A percentile compares a stretch with the other conserved stretches of the same genome.
phyloP scores from a whole-genome alignment of 2,888 invertebrate species.

The Drosophila gaucha region DNA sequence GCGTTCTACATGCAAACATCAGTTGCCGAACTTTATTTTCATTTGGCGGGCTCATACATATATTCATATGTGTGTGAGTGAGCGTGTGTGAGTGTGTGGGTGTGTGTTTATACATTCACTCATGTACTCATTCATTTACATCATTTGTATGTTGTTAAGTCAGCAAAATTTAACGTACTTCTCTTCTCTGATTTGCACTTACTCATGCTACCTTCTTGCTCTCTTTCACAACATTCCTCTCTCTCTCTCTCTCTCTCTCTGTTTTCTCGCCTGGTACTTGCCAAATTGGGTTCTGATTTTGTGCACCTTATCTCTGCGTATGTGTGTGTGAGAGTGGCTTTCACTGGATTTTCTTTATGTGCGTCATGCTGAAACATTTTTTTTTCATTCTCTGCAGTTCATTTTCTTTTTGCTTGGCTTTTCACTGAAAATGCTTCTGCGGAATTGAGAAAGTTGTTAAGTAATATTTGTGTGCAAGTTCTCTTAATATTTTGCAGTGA shows the following conservation, averaged over 20 bases:
- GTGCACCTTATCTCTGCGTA: conserved; percentile 35
- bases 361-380: conserved; percentile 26
- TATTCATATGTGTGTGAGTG: conserved; percentile 61
- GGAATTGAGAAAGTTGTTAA: conserved; percentile 39
- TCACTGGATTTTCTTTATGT: conserved; percentile 47
- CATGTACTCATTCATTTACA: conserved; percentile 76
- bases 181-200: conserved; percentile 69
- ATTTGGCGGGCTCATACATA: conserved; percentile 61
- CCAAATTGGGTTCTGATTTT: conserved; percentile 60
- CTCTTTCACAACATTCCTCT: conserved; percentile 3
- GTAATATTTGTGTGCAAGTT: conserved; percentile 43
- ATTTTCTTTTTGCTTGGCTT: conserved; percentile 8
- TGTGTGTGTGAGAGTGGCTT: conserved; percentile 21
- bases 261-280: conserved; percentile 27
- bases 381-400: conserved; percentile 7
- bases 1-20: conserved; percentile 79
- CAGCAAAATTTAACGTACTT: conserved; percentile 76
- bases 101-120: conserved; percentile 56
- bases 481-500: conserved; percentile 72
- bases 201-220: conserved; percentile 29
- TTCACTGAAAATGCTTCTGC: neutral
- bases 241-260: neutral
- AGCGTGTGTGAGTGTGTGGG: conserved; percentile 2
- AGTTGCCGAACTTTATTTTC: conserved; percentile 49
- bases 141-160: conserved; percentile 81